Evolutionary conservation across 1,140 invertebrate genomes (phyloP).

Genomic region (Panagrolaimus sp.): DNA sequence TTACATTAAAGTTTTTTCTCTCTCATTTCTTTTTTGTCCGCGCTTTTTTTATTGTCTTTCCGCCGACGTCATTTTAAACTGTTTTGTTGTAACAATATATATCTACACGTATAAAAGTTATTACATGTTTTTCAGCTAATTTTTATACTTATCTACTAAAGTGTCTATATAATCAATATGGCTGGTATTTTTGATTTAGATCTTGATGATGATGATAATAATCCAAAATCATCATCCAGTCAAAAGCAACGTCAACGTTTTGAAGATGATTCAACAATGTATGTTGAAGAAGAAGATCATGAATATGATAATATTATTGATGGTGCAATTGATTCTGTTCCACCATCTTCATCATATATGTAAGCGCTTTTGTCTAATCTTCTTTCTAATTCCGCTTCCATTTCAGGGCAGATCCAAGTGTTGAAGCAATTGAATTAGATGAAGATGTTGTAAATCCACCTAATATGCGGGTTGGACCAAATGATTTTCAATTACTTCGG

Average conservation of each 20-base stretch:
- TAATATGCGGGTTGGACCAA: slow-evolving; percentile 32
- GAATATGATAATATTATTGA: slow-evolving; percentile 46
- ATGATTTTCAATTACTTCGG: slow-evolving; percentile 82
- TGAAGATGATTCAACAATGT: slow-evolving; percentile 40
- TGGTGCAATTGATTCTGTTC: slow-evolving; percentile 45
- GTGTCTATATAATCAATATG: too few relatives aligned
- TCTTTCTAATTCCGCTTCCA: too few relatives aligned
- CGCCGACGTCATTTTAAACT: too few relatives aligned
- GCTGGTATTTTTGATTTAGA: slow-evolving; percentile 52
- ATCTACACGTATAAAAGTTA: too few relatives aligned
- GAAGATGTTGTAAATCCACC: slow-evolving; percentile 28
- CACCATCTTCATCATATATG: slow-evolving; percentile 50
- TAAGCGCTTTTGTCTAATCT: too few relatives aligned
- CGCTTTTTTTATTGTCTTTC: too few relatives aligned
- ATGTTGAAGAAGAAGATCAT: slow-evolving; percentile 44
- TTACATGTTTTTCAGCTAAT: too few relatives aligned
- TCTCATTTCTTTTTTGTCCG: too few relatives aligned
- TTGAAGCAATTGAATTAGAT: not conserved
- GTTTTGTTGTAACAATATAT: too few relatives aligned
- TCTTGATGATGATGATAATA: slow-evolving; percentile 32
- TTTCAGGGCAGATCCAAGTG: too few relatives aligned
- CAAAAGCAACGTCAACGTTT: slow-evolving; percentile 7
- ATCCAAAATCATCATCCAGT: not conserved
- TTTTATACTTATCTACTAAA: too few relatives aligned
- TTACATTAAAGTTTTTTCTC: too few relatives aligned